These are phyloP conservation scores for Lepidurus arcticus DNA, from an alignment of 1,140 invertebrate genomes.

Conservation along the genomic window DNA sequence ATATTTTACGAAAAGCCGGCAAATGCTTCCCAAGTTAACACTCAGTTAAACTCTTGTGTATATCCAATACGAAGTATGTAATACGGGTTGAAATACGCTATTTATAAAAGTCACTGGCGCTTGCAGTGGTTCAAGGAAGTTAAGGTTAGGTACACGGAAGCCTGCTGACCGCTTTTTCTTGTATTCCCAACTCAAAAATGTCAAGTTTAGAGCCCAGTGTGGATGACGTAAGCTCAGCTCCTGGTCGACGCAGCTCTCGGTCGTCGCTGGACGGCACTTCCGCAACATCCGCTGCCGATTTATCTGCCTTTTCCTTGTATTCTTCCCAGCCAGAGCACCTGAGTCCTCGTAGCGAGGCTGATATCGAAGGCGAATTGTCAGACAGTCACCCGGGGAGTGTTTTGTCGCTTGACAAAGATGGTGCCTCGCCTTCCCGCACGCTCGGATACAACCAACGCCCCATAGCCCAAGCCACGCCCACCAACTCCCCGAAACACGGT, in stretches of 20 bases:
- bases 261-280: constrained; percentile 73
- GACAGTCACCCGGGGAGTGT: neutral
- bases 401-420: neutral
- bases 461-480: constrained; percentile 22
- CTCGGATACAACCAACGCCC: neutral
- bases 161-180: too few species aligned
- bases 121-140: too few species aligned
- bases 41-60: too few species aligned
- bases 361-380: constrained; percentile 27
- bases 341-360: neutral
- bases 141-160: too few species aligned
- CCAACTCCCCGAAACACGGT: constrained; percentile 16
- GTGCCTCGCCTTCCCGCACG: neutral
- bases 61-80: too few species aligned
- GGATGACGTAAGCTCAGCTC: constrained; percentile 58
- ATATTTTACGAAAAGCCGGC: too few species aligned
- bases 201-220: constrained; percentile 58
- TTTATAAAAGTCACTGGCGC: too few species aligned
- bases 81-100: too few species aligned
- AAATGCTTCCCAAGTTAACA: too few species aligned
- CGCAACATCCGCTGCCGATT: constrained; percentile 61
- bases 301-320: constrained; percentile 29
- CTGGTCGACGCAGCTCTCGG: constrained; percentile 54
- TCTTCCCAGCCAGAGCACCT: neutral
- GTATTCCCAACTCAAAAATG: too few species aligned